A percentile compares a stretch with the other conserved stretches of the same genome.
Evolutionary conservation across 1,140 invertebrate species (phyloP).

Genomic region (Habropoda laboriosa): DNA sequence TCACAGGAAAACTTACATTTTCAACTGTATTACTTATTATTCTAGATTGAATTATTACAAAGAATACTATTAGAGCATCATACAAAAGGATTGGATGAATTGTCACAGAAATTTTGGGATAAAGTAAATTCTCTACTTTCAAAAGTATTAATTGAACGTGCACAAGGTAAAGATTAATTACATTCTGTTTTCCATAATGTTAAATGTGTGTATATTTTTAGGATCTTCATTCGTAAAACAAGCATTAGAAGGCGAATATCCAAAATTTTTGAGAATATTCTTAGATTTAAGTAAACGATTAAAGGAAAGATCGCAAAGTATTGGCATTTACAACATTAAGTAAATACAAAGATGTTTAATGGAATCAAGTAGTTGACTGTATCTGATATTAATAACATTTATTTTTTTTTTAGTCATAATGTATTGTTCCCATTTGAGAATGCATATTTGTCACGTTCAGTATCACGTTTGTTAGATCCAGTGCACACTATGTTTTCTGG

Average conservation of each 20-base stretch:
- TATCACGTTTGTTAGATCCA: constrained; percentile 91
- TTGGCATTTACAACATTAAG: constrained; percentile 75
- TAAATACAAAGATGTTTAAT: constrained; percentile 53
- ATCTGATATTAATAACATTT: constrained; percentile 31
- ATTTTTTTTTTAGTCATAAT: constrained; percentile 71
- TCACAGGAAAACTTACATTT: constrained; percentile 6
- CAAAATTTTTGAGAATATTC: constrained; percentile 89
- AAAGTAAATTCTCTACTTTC: constrained; percentile 81
- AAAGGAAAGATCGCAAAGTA: constrained; percentile 77
- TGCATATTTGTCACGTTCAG: constrained; percentile 92
- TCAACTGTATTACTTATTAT: constrained; percentile 39
- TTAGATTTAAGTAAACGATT: constrained; percentile 85
- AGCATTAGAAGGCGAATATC: constrained; percentile 94
- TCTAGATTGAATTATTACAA: constrained; percentile 77
- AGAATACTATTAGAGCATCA: constrained; percentile 75
- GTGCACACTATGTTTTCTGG: constrained; percentile 91
- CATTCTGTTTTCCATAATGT: background rate
- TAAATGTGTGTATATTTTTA: constrained; percentile 42
- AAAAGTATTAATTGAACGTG: constrained; percentile 81
- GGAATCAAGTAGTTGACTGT: constrained; percentile 18
- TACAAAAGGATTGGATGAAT: constrained; percentile 73
- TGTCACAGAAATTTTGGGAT: constrained; percentile 84
- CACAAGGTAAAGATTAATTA: constrained; percentile 79
- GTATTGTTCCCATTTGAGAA: constrained; percentile 90
- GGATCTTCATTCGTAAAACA: constrained; percentile 89